Percentiles rank a stretch among this genome's conserved stretches.
These are phyloP conservation scores for Maniola jurtina DNA, from an alignment of 1,140 invertebrate genomes.

Conservation along the genomic window DNA sequence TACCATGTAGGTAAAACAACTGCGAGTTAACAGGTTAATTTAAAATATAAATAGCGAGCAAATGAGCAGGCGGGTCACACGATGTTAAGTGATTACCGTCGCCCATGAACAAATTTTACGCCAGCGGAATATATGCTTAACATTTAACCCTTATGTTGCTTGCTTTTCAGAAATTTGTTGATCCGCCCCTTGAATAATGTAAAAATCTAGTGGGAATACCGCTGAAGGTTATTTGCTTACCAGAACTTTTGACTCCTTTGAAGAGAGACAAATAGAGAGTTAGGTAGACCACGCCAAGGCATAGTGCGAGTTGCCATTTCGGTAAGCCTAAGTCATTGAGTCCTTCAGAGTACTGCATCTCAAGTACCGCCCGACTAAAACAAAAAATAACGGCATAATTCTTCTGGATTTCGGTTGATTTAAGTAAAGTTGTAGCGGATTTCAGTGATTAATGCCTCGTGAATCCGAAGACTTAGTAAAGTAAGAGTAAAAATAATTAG, in stretches of 20 bases:
- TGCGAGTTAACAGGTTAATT: no score
- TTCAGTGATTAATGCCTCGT: no score
- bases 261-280: constrained; percentile 90
- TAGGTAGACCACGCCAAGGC: constrained; percentile 85
- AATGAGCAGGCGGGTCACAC: no score
- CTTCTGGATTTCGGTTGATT: no score
- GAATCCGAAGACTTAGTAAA: no score
- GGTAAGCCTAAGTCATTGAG: constrained; percentile 85
- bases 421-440: no score
- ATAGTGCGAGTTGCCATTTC: constrained; percentile 86
- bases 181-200: neutral
- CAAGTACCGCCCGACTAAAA: constrained; percentile 88
- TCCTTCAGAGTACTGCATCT: constrained; percentile 86
- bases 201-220: neutral
- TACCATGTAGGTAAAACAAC: no score
- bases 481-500: no score
- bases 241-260: constrained; percentile 93
- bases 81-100: no score
- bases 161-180: neutral
- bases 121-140: no score
- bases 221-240: constrained; percentile 65
- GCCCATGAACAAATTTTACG: no score
- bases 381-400: neutral
- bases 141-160: neutral
- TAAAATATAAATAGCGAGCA: no score